phyloP scores from a whole-genome alignment of 2,888 invertebrate genomes.

The Gastracanthus pulcherrimus region DNA sequence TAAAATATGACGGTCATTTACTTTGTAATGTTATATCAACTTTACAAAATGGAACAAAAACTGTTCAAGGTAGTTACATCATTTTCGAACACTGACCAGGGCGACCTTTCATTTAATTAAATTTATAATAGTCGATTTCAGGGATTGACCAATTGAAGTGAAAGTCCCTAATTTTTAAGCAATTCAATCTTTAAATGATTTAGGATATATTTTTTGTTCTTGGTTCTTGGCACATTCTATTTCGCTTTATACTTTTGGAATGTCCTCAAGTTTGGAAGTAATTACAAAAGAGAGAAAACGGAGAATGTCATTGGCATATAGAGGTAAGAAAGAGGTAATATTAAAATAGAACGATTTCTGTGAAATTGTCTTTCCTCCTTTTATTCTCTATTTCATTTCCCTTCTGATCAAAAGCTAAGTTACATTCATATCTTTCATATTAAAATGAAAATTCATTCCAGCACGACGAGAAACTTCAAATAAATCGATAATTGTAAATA shows the following conservation, averaged over 20 bases:
- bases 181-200: background rate
- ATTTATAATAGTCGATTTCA: slow-evolving; percentile 13
- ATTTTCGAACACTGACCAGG: background rate
- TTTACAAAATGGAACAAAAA: background rate
- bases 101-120: slow-evolving; percentile 3
- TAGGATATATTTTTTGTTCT: background rate
- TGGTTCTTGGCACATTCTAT: background rate
- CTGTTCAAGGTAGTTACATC: background rate
- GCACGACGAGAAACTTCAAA: background rate
- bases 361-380: slow-evolving; percentile 14
- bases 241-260: background rate
- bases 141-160: slow-evolving; percentile 22
- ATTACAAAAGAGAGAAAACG: background rate
- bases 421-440: slow-evolving; percentile 4
- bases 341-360: slow-evolving; percentile 16
- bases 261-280: background rate
- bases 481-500: background rate
- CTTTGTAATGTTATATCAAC: background rate
- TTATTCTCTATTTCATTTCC: slow-evolving; percentile 13
- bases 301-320: background rate
- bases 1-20: background rate
- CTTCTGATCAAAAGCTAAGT: background rate
- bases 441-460: background rate
- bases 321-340: background rate
- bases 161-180: background rate